Evolutionary conservation across 64 coral and sea anemone species (phyloP), one percentile per base, ranked within the genome.

Genomic region (Montipora capricornis): DNA sequence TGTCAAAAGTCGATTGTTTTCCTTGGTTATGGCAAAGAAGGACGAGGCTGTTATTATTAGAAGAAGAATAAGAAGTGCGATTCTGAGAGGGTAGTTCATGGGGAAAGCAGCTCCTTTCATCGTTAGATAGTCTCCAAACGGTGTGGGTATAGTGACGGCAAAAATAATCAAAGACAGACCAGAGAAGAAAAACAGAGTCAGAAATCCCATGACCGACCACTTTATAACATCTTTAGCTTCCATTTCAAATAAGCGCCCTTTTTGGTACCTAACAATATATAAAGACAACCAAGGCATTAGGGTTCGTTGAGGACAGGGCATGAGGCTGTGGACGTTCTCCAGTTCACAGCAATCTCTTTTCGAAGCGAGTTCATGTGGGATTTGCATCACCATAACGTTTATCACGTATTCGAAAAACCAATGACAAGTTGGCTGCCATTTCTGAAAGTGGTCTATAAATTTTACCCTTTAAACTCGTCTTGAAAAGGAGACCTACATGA

Each of bases 61-160:
- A 45, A 96, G 24, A 44, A 96, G 81, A 10, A 96, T 47, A 14
- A 96, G 47, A 61, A 96, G 77, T 4, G 81, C 92, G 48, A 96
- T 60, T 50, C 95, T 83, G 52, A 96, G 78, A 14, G 81, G 92
- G 75, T 77, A 19, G 22, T 77, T 93, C 17, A 82, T 50, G 22
- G 74, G 68, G 48, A 96, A 94, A n/a, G 95, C 92, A 26, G 90
- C 53, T 22, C 47, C 37, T 77, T 91, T 93, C 50, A 96, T 83
- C 10, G 95, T 94, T 12, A 96, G 90, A 62, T 96, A 96, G 57
- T 96, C 92, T 44, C 95, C 95, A 76, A 96, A 96, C 44, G 95
- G 95, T 20, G 95, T 96, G 50, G 85, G 60, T 45, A 94, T 69
- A 0, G 95, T 96, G 47, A 87, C 29, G 47, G 87, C 95, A 47